Evolutionary conservation across 2,797 vertebrate species (phyloP).

Genomic region (Selene dorsalis): DNA sequence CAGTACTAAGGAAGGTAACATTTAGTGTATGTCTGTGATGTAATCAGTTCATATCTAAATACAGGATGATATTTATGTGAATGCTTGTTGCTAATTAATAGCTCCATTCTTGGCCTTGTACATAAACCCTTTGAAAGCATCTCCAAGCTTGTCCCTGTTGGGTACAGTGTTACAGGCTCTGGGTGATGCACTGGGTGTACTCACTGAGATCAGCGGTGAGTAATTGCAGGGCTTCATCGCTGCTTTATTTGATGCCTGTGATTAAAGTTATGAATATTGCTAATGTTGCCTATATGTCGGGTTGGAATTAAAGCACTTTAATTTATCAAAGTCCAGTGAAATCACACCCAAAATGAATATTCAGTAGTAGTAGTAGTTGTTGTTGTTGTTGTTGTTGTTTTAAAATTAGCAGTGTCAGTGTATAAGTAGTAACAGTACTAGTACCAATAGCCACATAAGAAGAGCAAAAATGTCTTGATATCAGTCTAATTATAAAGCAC

Average conservation of each 20-base stretch:
- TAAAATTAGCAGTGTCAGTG: background rate
- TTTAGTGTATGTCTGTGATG: slow-evolving; percentile 11
- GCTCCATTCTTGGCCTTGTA: slow-evolving; percentile 21
- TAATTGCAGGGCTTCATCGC: background rate
- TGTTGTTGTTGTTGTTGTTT: no score
- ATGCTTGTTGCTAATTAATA: slow-evolving; percentile 53
- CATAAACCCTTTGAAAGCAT: slow-evolving; percentile 18
- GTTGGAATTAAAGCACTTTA: background rate
- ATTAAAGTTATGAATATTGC: background rate
- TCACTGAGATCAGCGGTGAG: background rate
- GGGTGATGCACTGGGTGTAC: slow-evolving; percentile 7
- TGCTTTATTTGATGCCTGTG: background rate
- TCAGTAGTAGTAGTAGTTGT: background rate
- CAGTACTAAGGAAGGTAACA: slow-evolving; percentile 26
- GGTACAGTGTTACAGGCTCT: slow-evolving; percentile 11
- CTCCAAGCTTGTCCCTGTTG: background rate
- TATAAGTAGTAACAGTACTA: background rate
- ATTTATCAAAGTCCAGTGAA: background rate
- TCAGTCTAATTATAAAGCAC: slow-evolving; percentile 34
- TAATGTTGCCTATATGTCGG: background rate
- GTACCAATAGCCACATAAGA: background rate
- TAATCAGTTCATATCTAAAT: slow-evolving; percentile 38
- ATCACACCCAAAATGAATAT: background rate
- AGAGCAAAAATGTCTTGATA: background rate
- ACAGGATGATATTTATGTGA: slow-evolving; percentile 13